These are phyloP conservation scores for Phortica magna DNA, from an alignment of 2,888 invertebrate genomes.

Conservation along the genomic window DNA sequence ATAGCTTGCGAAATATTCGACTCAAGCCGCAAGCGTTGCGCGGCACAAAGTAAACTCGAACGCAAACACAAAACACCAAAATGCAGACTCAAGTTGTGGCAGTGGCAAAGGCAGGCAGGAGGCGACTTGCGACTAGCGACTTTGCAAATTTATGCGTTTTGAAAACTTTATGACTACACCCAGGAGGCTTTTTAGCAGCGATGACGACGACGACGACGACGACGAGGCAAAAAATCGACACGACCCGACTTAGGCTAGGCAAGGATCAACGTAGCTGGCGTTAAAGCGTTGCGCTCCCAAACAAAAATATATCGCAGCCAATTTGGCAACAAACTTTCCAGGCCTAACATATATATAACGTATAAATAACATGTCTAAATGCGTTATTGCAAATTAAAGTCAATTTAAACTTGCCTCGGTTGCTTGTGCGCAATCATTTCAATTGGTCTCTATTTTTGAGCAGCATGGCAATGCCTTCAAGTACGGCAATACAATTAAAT, in stretches of 20 bases:
- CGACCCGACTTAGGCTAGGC: conserved; percentile 16
- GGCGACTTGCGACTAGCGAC: conserved; percentile 39
- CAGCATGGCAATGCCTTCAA: no score
- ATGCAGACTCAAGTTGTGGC: conserved; percentile 10
- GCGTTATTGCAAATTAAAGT: conserved; percentile 25
- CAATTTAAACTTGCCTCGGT: conserved; percentile 17
- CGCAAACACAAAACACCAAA: conserved; percentile 21
- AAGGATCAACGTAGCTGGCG: neutral
- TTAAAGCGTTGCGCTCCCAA: neutral
- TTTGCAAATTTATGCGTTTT: conserved; percentile 61
- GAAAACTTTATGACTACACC: conserved; percentile 66
- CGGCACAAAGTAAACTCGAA: conserved; percentile 3
- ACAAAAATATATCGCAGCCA: conserved; percentile 52
- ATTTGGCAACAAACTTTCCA: conserved; percentile 49
- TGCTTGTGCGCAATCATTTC: neutral
- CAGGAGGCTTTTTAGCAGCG: conserved; percentile 59
- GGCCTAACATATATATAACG: neutral
- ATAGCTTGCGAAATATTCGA: neutral
- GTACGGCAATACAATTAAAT: no score
- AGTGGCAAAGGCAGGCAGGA: conserved; percentile 5
- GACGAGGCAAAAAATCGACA: conserved; percentile 11
- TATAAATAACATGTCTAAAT: conserved; percentile 19
- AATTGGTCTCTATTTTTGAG: neutral
- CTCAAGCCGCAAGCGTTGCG: conserved; percentile 7
- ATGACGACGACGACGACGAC: neutral